Percentiles rank a stretch among this genome's conserved stretches.
Conservation (phyloP, 2,888 invertebrate species). For the Limnephilus marmoratus region DNA sequence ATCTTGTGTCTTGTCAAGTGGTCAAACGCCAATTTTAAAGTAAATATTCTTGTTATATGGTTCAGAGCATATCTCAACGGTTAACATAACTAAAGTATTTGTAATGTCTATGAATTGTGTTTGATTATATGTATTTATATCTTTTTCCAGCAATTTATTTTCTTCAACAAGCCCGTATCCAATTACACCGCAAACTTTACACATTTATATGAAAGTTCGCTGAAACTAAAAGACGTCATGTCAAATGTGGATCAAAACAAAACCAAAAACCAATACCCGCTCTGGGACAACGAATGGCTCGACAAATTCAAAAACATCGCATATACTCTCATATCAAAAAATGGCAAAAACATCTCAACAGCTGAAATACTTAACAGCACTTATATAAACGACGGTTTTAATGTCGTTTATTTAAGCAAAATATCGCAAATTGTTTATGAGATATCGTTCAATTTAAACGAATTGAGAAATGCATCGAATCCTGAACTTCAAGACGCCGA, state of each 20-base stretch:
- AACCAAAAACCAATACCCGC: constrained; percentile 44
- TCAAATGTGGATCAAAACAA: constrained; percentile 43
- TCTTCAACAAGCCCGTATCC: constrained; percentile 63
- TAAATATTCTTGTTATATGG: too few species aligned
- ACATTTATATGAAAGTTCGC: constrained; percentile 58
- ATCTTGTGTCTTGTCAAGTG: too few species aligned
- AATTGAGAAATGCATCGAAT: neutral
- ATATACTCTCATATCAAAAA: constrained; percentile 49
- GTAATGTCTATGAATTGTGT: too few species aligned
- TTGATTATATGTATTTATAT: neutral
- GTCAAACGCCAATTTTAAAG: too few species aligned
- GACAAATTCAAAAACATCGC: constrained; percentile 62
- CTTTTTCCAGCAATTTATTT: constrained; percentile 67
- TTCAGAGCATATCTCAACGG: too few species aligned
- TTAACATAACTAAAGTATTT: too few species aligned
- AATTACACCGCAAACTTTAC: constrained; percentile 62
- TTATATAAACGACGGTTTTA: constrained; percentile 55
- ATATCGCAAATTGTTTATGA: constrained; percentile 56
- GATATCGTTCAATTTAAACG: constrained; percentile 40
- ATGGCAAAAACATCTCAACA: constrained; percentile 28
- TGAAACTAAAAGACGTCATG: constrained; percentile 56
- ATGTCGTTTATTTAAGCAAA: constrained; percentile 56
- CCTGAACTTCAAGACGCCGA: neutral
- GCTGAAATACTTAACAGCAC: constrained; percentile 52
- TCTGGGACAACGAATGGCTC: constrained; percentile 63